Base-by-base conservation (phyloP, 2,888 invertebrate species). In the Drosophila hamatofila region DNA sequence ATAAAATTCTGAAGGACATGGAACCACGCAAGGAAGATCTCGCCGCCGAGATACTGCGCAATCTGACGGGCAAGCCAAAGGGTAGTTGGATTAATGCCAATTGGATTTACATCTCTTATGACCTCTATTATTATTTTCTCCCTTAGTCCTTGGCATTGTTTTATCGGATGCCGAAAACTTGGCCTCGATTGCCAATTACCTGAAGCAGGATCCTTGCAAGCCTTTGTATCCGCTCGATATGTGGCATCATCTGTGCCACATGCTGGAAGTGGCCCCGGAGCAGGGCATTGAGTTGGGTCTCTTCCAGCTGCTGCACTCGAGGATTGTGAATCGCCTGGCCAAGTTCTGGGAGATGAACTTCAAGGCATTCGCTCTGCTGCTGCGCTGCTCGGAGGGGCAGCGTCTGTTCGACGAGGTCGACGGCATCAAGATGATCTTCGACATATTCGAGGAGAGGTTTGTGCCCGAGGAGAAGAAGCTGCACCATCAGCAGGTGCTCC, bases 341-440 rank as follows among this genome's bases (percentile, higher is more conserved):
- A 61, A 64, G 5, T 92, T 74, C 41, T 81, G 90, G 84, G 72
- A 81, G n/a, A 69, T 87, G 72, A 71, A 83, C 16, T 76, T 91
- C 77, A 92, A 92, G 75, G 92, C 92, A 7, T 91, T 92, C 21
- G 91, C 90, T 0, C 67, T 93, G 46, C 52, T 92, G 2, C 63
- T 93, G n/a, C 88, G 91, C 54, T 92, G 91, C 57, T 60, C 23
- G 0, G 85, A 91, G 27, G 92, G 91, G 0, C 91, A 92, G 42
- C 71, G 78, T 0, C 78, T 79, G 12, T 90, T 92, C 33, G 88
- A 91, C 49, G 63, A 73, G 3, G 41, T 80, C 0, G 90, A 92
- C 68, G 91, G 91, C 23, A 49, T 91, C 0, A 70, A 73, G 27
- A 54, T 91, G 25, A 66, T 93, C 16, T 85, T 88, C 66, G 69